Conservation (phyloP, 2,797 vertebrate genomes). For the Yasuhikotakia modesta region DNA sequence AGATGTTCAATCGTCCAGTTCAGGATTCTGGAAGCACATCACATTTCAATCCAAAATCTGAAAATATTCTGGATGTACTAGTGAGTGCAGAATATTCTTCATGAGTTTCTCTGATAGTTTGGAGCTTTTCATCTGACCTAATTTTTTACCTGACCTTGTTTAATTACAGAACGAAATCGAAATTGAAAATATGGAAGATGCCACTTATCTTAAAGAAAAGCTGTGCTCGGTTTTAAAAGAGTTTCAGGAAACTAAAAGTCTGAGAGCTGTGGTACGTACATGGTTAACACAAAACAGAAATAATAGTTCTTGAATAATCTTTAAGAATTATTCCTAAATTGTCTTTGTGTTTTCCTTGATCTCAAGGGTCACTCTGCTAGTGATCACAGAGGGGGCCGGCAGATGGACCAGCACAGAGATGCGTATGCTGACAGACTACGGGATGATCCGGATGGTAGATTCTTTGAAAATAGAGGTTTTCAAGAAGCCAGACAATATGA, state of each 20-base stretch:
- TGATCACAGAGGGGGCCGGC: conserved; percentile 55
- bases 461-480: conserved; percentile 7
- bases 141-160: too few relatives aligned
- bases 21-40: conserved; percentile 41
- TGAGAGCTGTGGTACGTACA: conserved; percentile 63
- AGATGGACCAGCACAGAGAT: conserved; percentile 48
- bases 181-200: conserved; percentile 78
- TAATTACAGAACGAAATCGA: conserved; percentile 72
- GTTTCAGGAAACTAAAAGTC: conserved; percentile 73
- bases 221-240: conserved; percentile 76
- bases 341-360: conserved; percentile 52
- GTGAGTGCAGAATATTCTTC: conserved; percentile 62
- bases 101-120: background rate
- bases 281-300: background rate
- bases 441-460: conserved; percentile 27
- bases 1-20: conserved; percentile 54
- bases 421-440: conserved; percentile 39
- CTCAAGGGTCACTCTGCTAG: conserved; percentile 52
- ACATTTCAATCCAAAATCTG: conserved; percentile 42
- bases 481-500: background rate
- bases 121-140: background rate
- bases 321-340: background rate
- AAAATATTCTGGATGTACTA: conserved; percentile 71
- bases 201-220: conserved; percentile 76
- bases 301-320: background rate